Evolutionary conservation across 2,797 vertebrate species (phyloP).

Genomic region (Xenops minutus): DNA sequence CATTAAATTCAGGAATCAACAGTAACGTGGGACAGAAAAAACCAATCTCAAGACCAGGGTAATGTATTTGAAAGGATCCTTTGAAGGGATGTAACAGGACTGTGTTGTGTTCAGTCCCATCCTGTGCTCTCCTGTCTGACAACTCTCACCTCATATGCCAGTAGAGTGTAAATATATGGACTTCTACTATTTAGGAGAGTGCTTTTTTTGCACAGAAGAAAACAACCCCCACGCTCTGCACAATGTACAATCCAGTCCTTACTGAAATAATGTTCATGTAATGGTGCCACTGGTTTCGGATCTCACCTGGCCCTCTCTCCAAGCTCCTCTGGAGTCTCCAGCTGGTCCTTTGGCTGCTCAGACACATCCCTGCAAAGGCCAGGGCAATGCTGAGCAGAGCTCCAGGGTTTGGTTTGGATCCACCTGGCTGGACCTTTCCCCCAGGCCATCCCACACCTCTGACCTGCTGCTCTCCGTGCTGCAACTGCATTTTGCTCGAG

Average conservation of each 20-base stretch:
- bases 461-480: accelerated
- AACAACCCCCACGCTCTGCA: neutral
- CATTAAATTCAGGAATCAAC: neutral
- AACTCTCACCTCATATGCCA: neutral
- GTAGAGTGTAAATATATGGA: neutral
- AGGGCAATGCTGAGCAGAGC: neutral
- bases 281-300: neutral
- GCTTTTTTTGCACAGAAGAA: neutral
- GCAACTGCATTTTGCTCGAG: accelerated
- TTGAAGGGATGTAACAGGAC: neutral
- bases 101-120: neutral
- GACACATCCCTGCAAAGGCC: accelerated
- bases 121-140: neutral
- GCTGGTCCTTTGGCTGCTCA: neutral
- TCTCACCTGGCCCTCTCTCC: neutral
- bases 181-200: neutral
- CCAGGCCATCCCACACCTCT: accelerated
- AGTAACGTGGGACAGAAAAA: neutral
- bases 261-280: neutral
- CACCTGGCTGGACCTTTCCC: neutral
- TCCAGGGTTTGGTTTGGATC: neutral
- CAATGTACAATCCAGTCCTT: neutral
- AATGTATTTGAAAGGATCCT: neutral
- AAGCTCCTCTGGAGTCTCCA: neutral
- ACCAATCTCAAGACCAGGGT: neutral